phyloP scores from a whole-genome alignment of 2,888 invertebrate genomes.

The Mesorhabditis sp. region DNA sequence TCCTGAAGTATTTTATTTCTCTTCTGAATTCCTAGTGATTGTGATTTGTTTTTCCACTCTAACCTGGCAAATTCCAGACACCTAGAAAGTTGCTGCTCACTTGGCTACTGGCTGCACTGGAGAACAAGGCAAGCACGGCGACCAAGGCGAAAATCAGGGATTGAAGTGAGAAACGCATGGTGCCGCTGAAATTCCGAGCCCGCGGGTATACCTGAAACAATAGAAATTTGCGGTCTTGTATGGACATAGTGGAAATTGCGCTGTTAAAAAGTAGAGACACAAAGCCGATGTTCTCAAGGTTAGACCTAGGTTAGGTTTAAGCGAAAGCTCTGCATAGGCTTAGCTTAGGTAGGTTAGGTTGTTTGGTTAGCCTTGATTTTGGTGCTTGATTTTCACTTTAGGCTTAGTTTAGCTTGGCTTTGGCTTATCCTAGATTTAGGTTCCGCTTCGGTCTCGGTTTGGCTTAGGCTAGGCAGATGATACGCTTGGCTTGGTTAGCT shows the following conservation, averaged over 20 bases:
- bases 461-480: not conserved
- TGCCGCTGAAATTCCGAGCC: no score
- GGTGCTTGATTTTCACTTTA: conserved; percentile 1
- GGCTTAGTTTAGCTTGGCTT: not conserved
- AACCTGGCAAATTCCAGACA: no score
- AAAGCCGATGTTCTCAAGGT: not conserved
- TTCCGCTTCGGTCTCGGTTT: not conserved
- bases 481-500: conserved; percentile 1
- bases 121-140: not conserved
- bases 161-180: not conserved
- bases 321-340: not conserved
- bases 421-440: not conserved
- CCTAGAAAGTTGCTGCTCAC: not conserved
- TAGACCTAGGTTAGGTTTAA: not conserved
- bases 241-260: not conserved
- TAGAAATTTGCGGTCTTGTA: no score
- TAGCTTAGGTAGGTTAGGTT: not conserved
- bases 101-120: not conserved
- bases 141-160: not conserved
- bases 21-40: not conserved
- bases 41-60: not conserved
- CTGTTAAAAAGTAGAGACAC: not conserved
- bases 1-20: not conserved
- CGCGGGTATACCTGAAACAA: no score
- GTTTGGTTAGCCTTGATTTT: not conserved